Evolutionary conservation across 2,113 vertebrate genomes (phyloP).

Genomic region (Anser brachyrhynchus): DNA sequence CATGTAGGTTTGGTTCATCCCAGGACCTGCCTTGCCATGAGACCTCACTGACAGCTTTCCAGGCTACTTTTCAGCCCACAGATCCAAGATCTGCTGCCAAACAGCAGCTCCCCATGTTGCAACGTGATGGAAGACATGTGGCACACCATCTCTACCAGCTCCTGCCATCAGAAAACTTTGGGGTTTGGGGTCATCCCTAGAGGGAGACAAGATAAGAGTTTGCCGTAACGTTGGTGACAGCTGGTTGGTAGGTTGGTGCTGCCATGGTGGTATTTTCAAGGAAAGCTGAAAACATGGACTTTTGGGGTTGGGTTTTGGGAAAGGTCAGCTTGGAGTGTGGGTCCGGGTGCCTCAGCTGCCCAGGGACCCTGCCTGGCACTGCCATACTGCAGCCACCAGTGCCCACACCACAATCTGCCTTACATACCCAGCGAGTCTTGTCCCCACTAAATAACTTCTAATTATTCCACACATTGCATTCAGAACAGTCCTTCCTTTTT

Average conservation of each 20-base stretch:
- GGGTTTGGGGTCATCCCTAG: background rate
- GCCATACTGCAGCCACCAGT: background rate
- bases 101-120: background rate
- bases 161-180: background rate
- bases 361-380: background rate
- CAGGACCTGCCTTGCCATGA: background rate
- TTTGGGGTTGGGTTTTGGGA: background rate
- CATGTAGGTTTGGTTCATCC: fast-evolving
- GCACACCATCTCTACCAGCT: background rate
- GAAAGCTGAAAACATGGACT: fast-evolving
- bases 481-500: constrained; percentile 20
- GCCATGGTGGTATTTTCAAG: background rate
- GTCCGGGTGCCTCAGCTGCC: background rate
- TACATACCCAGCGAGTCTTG: background rate
- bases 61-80: background rate
- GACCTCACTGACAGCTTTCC: background rate
- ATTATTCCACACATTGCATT: constrained; percentile 10
- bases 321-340: background rate
- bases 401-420: background rate
- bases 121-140: fast-evolving
- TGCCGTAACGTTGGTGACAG: no score
- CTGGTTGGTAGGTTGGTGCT: background rate
- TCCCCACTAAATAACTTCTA: background rate
- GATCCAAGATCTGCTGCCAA: background rate
- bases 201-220: background rate